Conservation (phyloP, 2,113 vertebrate species). For the Trinectes maculatus region DNA sequence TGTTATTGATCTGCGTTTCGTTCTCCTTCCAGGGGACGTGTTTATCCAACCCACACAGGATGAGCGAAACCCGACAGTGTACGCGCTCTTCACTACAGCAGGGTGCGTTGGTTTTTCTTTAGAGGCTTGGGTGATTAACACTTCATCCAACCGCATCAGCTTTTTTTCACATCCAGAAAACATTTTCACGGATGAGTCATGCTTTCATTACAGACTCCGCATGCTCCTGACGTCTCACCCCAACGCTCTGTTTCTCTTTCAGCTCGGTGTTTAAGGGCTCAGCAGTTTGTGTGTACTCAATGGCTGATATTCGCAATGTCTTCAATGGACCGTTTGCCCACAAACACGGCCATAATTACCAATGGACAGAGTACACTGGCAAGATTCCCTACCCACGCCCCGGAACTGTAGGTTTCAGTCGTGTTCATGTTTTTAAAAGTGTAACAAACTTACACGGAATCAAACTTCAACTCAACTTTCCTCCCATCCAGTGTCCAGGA, state of each 20-base stretch:
- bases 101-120: conserved; percentile 78
- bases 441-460: neutral
- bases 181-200: conserved; percentile 24
- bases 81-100: conserved; percentile 85
- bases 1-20: conserved; percentile 30
- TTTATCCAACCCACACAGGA: conserved; percentile 87
- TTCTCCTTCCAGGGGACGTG: conserved; percentile 80
- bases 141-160: too few species aligned
- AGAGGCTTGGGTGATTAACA: too few species aligned
- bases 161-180: neutral
- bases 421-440: neutral
- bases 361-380: conserved; percentile 87
- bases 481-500: conserved; percentile 83
- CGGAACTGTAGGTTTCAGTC: conserved; percentile 79
- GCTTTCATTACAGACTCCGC: conserved; percentile 1
- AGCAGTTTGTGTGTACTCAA: conserved; percentile 87
- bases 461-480: neutral
- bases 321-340: conserved; percentile 90
- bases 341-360: conserved; percentile 87
- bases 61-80: conserved; percentile 84
- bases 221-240: conserved; percentile 8
- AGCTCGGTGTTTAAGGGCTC: conserved; percentile 89
- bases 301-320: conserved; percentile 88
- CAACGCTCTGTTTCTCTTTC: conserved; percentile 42
- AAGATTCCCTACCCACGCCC: conserved; percentile 88